Conservation (phyloP, 2,888 invertebrate genomes). For the Capitulum mitella region DNA sequence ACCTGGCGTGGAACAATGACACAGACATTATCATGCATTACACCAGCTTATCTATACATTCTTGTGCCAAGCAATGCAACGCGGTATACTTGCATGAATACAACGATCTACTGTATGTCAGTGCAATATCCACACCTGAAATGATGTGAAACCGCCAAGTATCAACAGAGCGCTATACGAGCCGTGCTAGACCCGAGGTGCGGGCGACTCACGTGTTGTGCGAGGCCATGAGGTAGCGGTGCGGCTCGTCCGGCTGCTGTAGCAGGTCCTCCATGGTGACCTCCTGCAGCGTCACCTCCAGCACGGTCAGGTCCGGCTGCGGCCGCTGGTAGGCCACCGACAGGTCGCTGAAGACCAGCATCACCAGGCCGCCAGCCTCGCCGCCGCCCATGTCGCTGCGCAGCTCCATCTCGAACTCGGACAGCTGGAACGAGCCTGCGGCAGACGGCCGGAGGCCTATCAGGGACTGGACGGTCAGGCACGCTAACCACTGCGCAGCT, state of each 20-base stretch:
- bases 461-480: no score
- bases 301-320: constrained; percentile 55
- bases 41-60: no score
- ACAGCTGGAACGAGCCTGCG: constrained; percentile 31
- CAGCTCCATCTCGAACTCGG: constrained; percentile 35
- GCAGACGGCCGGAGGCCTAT: no score
- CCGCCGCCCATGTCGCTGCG: constrained; percentile 33
- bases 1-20: no score
- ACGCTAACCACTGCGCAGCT: no score
- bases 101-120: no score
- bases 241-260: constrained; percentile 65
- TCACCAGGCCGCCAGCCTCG: constrained; percentile 52
- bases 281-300: constrained; percentile 67
- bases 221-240: constrained; percentile 76
- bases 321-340: constrained; percentile 63
- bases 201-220: constrained; percentile 45
- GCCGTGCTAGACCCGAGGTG: constrained; percentile 30
- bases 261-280: constrained; percentile 85
- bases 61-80: no score
- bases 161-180: no score
- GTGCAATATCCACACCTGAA: no score
- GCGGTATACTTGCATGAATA: no score
- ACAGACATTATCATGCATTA: no score
- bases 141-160: no score
- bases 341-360: constrained; percentile 76